phyloP scores from a whole-genome alignment of 2,888 invertebrate species.

The Rhagonycha fulva region DNA sequence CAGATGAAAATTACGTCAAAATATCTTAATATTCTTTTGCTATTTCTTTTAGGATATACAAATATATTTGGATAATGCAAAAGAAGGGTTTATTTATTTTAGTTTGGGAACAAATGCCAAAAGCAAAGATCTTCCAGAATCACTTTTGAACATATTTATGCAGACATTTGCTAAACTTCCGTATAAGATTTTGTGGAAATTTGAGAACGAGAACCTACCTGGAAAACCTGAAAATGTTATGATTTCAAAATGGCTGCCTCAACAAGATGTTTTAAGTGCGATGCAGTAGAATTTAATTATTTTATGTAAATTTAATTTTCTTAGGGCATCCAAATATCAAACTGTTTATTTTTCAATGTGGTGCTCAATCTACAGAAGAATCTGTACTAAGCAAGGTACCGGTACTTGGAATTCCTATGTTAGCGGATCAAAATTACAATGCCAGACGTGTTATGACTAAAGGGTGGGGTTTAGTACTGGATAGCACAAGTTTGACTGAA shows the following conservation, averaged over 20 bases:
- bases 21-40: too few relatives aligned
- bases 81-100: too few relatives aligned
- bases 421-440: slow-evolving; percentile 38
- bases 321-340: slow-evolving; percentile 30
- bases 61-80: neutral
- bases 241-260: too few relatives aligned
- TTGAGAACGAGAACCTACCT: too few relatives aligned
- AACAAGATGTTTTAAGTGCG: too few relatives aligned
- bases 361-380: slow-evolving; percentile 35
- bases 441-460: slow-evolving; percentile 28
- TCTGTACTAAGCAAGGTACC: slow-evolving; percentile 36
- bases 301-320: too few relatives aligned
- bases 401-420: slow-evolving; percentile 38
- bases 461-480: slow-evolving; percentile 29
- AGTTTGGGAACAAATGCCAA: neutral
- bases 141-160: neutral
- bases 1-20: too few relatives aligned
- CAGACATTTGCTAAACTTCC: neutral
- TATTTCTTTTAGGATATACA: neutral
- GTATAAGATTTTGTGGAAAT: neutral
- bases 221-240: too few relatives aligned
- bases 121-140: neutral
- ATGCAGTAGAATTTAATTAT: neutral
- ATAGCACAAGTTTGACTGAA: slow-evolving; percentile 32
- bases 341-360: slow-evolving; percentile 37